Evolutionary conservation across 2,797 vertebrate species (phyloP), one percentile per base, ranked within the genome.

Genomic region (Poecilia gillii): DNA sequence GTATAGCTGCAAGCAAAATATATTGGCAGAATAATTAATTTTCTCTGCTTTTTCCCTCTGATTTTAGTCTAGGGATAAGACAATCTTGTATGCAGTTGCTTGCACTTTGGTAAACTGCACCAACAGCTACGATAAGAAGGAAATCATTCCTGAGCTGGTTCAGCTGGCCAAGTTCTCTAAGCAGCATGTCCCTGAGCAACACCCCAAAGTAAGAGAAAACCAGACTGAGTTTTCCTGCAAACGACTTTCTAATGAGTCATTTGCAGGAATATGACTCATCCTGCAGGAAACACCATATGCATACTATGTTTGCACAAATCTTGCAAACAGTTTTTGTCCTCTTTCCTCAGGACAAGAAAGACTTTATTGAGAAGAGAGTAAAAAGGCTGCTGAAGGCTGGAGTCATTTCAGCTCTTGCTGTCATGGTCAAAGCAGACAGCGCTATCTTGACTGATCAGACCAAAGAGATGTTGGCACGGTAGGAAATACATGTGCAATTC

Each of bases 121-220:
- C 85, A 99, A 99, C 94, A 96, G 95, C 93, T 99, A 99, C 0
- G 98, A 99, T 0, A 98, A 99, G 88, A 98, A 99, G 88, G 99
- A 99, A 4, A 96, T 99, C 62, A 80, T 99, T 55, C 99, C 99
- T 0, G 99, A 99, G 90, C 92, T 99, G 80, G 96, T 99, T 47
- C 97, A 99, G 81, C 94, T 99, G 5, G 99, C 99, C 72, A 98
- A 98, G 83, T 99, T 99, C 91, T 99, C 99, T 86, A 99, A 99
- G 92, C 98, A 99, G 75, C 99, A 99, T 0, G 98, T 99, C 20
- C 99, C 99, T 0, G 98, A 99, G 91, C 96, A 97, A 80, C 99
- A 99, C 72, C 99, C 98, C 0, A 99, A 99, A 97, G 98, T 99
- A 96, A 81, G 75, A 41, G 41, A 41, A 41, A 41, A 41, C 1